A percentile compares a stretch with the other conserved stretches of the same genome.
These are phyloP conservation scores for Zootermopsis nevadensis DNA, from an alignment of 2,888 invertebrate species.

Conservation along the genomic window DNA sequence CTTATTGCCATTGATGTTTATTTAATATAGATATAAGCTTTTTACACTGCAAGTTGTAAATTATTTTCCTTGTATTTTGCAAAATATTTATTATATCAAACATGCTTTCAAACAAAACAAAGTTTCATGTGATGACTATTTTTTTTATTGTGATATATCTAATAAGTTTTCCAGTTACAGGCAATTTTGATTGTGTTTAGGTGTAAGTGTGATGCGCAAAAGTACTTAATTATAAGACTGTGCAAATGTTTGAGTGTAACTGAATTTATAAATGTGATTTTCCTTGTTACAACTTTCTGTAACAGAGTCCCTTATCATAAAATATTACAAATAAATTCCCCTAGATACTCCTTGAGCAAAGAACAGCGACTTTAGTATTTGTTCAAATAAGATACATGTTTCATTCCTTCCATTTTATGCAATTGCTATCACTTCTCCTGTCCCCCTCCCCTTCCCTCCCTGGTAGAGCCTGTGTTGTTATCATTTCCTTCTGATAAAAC, in stretches of 20 bases:
- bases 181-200: too few relatives aligned
- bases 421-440: background rate
- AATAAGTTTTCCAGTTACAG: too few relatives aligned
- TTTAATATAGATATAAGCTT: too few relatives aligned
- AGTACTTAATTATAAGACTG: too few relatives aligned
- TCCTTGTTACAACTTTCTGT: background rate
- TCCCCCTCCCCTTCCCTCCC: background rate
- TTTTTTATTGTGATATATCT: too few relatives aligned
- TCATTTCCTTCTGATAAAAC: slow-evolving; percentile 24
- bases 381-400: background rate
- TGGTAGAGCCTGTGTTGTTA: background rate
- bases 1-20: too few relatives aligned
- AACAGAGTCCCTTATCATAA: background rate
- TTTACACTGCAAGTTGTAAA: too few relatives aligned
- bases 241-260: background rate
- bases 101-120: too few relatives aligned
- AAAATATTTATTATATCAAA: too few relatives aligned
- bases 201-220: too few relatives aligned
- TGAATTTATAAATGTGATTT: background rate
- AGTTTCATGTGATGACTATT: too few relatives aligned
- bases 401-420: background rate
- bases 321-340: background rate
- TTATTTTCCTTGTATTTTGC: too few relatives aligned
- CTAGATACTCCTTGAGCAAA: background rate
- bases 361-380: background rate